Evolutionary conservation across 2,888 invertebrate genomes (phyloP), one percentile per base, ranked within the genome.

Genomic region (Ferrisia virgata): DNA sequence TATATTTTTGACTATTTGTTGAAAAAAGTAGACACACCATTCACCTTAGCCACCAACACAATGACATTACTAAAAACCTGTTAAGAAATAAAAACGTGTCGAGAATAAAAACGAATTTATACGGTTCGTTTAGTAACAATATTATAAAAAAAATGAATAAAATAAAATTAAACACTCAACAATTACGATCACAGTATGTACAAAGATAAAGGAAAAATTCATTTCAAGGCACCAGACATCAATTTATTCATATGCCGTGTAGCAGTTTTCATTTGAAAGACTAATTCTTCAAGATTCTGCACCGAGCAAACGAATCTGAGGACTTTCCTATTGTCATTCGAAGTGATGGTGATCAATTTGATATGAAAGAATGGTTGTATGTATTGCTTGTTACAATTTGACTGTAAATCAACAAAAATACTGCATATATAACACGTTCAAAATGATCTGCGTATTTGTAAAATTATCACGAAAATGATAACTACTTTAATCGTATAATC

Each of bases 401-500:
- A 76, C 72, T 76, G 72, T 36, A 36, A 76, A 36, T 1, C 1
- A 11, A 58, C n/a, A 22, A 43, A 64, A 28, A 64, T 1, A 8
- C n/a, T n/a, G n/a, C n/a, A n/a, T n/a, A n/a, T n/a, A 28, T 13
- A 28, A 9, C 13, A 69, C 18, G 15, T 58, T 22, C 15, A 18
- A 18, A 25, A 25, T 58, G 6, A 31, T 15, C 25, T 31, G 69
- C 5, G 9, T 69, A 15, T 13, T 5, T 13, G 6, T 13, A 9
- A 47, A 15, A 47, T 47, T 47, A n/a, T n/a, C 6, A 5, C 3
- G n/a, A 47, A 22, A 8, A 5, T 22, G 22, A 43, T 5, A 43
- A 22, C 22, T 81, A 81, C 81, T 22, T 81, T 81, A 1, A 81
- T 58, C 13, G 31, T 53, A 15, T 81, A 81, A 33, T 81, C 81